Percentiles rank a stretch among this genome's conserved stretches.
These are phyloP conservation scores for Ectemnius lituratus DNA, from an alignment of 2,888 invertebrate species.

Conservation along the genomic window DNA sequence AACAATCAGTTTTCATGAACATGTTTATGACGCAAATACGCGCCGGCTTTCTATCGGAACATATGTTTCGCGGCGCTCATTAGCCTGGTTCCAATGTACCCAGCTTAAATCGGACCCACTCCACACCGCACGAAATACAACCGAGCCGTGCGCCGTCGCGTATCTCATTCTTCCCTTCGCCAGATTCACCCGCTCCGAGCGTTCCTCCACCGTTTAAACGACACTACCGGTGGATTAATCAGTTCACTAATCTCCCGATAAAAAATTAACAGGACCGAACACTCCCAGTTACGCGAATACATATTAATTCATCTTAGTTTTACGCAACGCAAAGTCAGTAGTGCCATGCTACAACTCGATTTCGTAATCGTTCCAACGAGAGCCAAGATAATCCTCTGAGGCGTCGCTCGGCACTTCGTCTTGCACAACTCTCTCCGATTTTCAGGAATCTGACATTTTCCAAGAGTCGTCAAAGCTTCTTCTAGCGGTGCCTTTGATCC, in stretches of 20 bases:
- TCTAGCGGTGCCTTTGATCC: too few relatives aligned
- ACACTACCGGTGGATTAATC: too few relatives aligned
- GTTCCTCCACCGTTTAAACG: too few relatives aligned
- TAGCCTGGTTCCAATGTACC: conserved; percentile 40
- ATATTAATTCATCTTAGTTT: background rate
- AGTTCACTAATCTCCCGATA: too few relatives aligned
- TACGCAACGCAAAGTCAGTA: background rate
- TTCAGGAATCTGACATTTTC: background rate
- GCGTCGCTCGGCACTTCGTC: background rate
- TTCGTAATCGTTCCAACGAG: background rate
- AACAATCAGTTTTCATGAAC: conserved; percentile 62
- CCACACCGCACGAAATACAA: conserved; percentile 1
- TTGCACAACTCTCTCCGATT: background rate
- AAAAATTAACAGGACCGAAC: too few relatives aligned
- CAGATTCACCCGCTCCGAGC: too few relatives aligned
- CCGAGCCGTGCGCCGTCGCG: too few relatives aligned
- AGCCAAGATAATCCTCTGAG: too few relatives aligned
- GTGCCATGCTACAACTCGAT: background rate
- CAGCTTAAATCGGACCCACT: conserved; percentile 32
- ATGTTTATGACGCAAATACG: conserved; percentile 57
- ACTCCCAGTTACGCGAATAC: background rate
- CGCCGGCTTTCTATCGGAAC: conserved; percentile 38
- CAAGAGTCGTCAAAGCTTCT: background rate
- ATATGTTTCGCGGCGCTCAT: conserved; percentile 53
- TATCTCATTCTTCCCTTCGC: too few relatives aligned